Percentiles rank a stretch among this genome's conserved stretches.
phyloP scores from a whole-genome alignment of 2,113 vertebrate species.

The Syngnathoides biaculeatus region DNA sequence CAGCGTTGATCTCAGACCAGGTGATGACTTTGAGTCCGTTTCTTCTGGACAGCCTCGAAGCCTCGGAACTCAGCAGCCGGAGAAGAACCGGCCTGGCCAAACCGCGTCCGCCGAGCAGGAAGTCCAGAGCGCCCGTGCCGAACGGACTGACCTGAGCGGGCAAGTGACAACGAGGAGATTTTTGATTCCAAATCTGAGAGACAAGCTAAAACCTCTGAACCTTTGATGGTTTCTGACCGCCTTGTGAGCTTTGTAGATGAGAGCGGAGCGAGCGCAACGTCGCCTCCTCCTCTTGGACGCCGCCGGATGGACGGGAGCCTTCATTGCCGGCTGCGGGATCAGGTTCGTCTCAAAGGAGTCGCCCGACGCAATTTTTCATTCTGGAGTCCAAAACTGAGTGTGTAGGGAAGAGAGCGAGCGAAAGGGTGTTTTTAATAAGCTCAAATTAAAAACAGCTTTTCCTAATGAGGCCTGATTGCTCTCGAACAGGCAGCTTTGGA shows the following conservation, averaged over 20 bases:
- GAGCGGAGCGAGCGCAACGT: constrained; percentile 3
- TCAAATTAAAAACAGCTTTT: constrained; percentile 55
- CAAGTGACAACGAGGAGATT: background rate
- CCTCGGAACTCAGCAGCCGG: constrained; percentile 60
- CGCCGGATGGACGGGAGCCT: constrained; percentile 10
- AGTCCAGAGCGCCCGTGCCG: constrained; percentile 15
- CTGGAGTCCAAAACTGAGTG: background rate
- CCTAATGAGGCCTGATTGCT: constrained; percentile 44
- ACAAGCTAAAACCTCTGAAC: background rate
- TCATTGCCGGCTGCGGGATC: constrained; percentile 38
- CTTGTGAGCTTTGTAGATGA: constrained; percentile 55
- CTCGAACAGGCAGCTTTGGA: constrained; percentile 25
- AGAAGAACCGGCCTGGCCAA: constrained; percentile 44
- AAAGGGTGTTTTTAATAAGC: constrained; percentile 33
- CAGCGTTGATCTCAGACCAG: constrained; percentile 53
- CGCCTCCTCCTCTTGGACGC: constrained; percentile 24
- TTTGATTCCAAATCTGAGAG: background rate
- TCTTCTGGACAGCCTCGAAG: constrained; percentile 54
- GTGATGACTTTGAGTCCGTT: constrained; percentile 60
- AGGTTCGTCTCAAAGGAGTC: background rate
- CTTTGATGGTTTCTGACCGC: constrained; percentile 41
- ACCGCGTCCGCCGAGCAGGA: constrained; percentile 7
- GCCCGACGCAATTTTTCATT: background rate
- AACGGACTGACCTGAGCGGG: constrained; percentile 21
- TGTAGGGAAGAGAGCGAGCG: too few species aligned